phyloP scores from a whole-genome alignment of 2,113 vertebrate genomes.

The Tachuris rubrigastra region DNA sequence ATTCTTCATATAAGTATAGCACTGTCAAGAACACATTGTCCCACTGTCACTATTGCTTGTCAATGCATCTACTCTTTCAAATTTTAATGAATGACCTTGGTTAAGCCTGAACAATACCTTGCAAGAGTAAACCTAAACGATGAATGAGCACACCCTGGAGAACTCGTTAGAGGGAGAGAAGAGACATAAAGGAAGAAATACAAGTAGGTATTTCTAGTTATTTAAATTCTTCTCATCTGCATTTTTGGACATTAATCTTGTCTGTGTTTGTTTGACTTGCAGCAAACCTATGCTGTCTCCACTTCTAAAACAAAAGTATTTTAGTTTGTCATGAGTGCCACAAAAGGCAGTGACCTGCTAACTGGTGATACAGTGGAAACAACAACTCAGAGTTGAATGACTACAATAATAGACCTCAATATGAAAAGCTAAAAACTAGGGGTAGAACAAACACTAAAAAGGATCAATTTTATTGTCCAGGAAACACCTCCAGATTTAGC shows the following conservation, averaged over 20 bases:
- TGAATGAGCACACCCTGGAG: not conserved
- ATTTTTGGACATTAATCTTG: not conserved
- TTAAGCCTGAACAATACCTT: not conserved
- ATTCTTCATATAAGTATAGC: not conserved
- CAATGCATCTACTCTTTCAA: not conserved
- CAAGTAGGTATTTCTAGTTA: not conserved
- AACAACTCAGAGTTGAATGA: accelerated
- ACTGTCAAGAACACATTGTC: not conserved
- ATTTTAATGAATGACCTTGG: not conserved
- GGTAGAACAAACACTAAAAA: not conserved
- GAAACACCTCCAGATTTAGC: not conserved
- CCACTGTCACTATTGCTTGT: accelerated
- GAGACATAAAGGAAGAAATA: not conserved
- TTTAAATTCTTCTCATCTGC: not conserved
- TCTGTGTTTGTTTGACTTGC: not conserved
- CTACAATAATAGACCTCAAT: not conserved
- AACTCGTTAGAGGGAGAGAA: not conserved
- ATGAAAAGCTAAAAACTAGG: not conserved
- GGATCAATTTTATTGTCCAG: not conserved
- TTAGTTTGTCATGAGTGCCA: not conserved
- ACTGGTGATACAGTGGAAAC: not conserved
- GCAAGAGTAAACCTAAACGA: not conserved
- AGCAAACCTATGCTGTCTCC: not conserved
- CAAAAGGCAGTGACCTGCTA: not conserved
- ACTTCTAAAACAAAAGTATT: not conserved